Base-by-base conservation (phyloP, 2,888 invertebrate species). In the Andrena trimmerana region DNA sequence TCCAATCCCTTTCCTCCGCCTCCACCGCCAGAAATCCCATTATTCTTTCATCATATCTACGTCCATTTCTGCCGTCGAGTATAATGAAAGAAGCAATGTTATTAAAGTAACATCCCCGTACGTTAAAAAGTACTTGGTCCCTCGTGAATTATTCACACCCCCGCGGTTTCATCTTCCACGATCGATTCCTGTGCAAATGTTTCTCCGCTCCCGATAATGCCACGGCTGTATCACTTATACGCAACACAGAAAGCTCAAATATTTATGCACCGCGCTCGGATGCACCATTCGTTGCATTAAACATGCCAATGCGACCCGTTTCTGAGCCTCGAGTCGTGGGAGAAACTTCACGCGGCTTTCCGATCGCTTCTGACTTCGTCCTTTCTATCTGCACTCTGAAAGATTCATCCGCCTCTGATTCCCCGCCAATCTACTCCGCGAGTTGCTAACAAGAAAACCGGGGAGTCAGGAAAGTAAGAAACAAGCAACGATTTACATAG, bases 231-330 rank as follows among this genome's bases (percentile, higher is more conserved):
- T 68, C 70, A 65, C 76, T 83, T 83, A 81, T 76, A 68, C 71
- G 76, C 50, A 74, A 72, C 72, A 81, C 36, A 50, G 71, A 24
- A 13, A 65, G 54, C 76, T 83, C 67, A 83, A 83, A 81, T 83
- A 81, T 83, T 83, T 86, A 86, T 78, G 83, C 80, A 65, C 59
- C 57, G 20, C 36, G 10, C 31, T 33, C 68, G 60, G 81, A 85
- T 88, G 82, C 83, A 74, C 67, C 80, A 67, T 60, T 83, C 88
- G 88, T 89, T 90, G 89, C 87, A 91, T 91, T 91, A 91, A 91
- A 91, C 87, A 90, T 90, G 88, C 87, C 86, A 85, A 87, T 84
- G 79, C 77, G 81, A 52, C 42, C 59, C 20, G 62, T 20, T 66
- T 54, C 60, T 16, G 31, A 27, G 50, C 63, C 60, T 52, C 60